These are phyloP conservation scores for Paradoxurus hermaphroditus DNA, from an alignment of 2,113 vertebrate species.

Conservation along the genomic window DNA sequence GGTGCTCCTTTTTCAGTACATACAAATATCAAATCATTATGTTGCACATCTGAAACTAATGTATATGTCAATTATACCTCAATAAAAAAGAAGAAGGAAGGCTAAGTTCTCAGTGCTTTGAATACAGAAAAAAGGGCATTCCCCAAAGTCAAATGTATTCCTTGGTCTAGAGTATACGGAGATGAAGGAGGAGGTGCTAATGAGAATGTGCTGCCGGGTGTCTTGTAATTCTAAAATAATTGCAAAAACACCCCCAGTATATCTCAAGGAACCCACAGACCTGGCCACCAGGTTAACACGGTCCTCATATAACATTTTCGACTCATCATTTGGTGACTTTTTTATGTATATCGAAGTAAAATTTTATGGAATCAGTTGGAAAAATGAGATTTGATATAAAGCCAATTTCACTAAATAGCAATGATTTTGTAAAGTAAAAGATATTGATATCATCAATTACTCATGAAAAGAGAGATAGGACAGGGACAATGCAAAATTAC, in stretches of 20 bases:
- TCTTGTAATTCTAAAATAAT: slow-evolving; percentile 35
- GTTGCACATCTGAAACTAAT: neutral
- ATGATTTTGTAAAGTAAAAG: slow-evolving; percentile 40
- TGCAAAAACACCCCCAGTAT: neutral
- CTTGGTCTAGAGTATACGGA: neutral
- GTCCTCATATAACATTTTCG: slow-evolving; percentile 22
- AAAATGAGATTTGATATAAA: slow-evolving; percentile 53
- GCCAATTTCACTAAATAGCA: slow-evolving; percentile 23
- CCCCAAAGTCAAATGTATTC: neutral
- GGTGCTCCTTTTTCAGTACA: neutral
- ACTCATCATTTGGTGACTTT: neutral
- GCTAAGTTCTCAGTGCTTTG: neutral
- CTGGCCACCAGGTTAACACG: neutral
- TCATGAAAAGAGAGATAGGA: slow-evolving; percentile 23
- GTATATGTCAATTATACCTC: neutral
- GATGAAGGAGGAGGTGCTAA: neutral
- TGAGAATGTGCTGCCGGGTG: neutral
- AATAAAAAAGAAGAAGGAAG: neutral
- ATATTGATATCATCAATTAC: slow-evolving; percentile 41
- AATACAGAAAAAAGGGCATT: neutral
- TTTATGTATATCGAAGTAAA: slow-evolving; percentile 14
- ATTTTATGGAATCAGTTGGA: slow-evolving; percentile 18
- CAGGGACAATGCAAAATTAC: slow-evolving; percentile 31
- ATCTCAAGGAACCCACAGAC: neutral
- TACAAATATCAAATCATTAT: neutral